Evolutionary conservation across 1,140 invertebrate genomes (phyloP).

Genomic region (Drosophila nebulosa): DNA sequence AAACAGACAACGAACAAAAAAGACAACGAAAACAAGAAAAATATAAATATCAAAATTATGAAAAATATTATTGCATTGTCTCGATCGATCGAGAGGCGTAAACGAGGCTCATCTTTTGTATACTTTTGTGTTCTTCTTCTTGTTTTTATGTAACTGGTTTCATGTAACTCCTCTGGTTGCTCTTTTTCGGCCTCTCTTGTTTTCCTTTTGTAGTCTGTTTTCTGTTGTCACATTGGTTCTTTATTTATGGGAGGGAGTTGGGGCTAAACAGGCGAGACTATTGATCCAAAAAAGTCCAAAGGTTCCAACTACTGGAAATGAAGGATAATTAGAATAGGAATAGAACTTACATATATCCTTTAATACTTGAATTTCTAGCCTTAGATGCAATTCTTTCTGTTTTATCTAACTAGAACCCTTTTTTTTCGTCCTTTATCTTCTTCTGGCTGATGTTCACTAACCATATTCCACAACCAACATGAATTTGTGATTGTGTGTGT

Average conservation of each 20-base stretch:
- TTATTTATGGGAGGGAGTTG: background rate
- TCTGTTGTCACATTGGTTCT: background rate
- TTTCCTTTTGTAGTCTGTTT: background rate
- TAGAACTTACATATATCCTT: too few species aligned
- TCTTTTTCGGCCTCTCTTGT: slow-evolving; percentile 24
- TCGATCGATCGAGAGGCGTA: slow-evolving; percentile 42
- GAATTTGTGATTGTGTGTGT: background rate
- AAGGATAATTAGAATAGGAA: too few species aligned
- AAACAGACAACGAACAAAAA: slow-evolving; percentile 10
- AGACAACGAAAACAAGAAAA: slow-evolving; percentile 12
- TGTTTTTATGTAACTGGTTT: slow-evolving; percentile 67
- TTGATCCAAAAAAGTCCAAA: background rate
- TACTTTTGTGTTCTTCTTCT: slow-evolving; percentile 19
- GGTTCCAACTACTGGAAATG: too few species aligned
- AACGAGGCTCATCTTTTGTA: slow-evolving; percentile 38
- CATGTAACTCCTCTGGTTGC: slow-evolving; percentile 49
- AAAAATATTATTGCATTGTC: slow-evolving; percentile 78
- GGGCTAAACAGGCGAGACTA: background rate
- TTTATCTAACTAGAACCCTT: background rate
- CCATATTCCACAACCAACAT: slow-evolving; percentile 3
- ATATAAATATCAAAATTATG: slow-evolving; percentile 59
- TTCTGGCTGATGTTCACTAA: background rate
- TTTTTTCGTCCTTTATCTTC: background rate
- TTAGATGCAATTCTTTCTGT: background rate
- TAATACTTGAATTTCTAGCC: too few species aligned